Percentiles rank a stretch among this genome's conserved stretches.
Evolutionary conservation across 1,140 invertebrate species (phyloP).

Genomic region (Trinorchestia longiramus): DNA sequence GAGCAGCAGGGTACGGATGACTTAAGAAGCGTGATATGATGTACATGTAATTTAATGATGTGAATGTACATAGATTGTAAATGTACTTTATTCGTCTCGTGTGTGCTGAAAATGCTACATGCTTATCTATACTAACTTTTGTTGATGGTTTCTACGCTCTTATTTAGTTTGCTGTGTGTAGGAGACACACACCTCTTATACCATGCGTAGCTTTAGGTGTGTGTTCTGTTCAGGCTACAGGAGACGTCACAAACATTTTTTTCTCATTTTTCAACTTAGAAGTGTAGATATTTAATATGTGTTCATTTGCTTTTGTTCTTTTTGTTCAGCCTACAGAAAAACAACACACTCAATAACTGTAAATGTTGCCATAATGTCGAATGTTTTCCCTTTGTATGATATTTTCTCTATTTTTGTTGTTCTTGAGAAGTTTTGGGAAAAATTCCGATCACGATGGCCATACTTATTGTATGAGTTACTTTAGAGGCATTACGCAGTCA

Average conservation of each 20-base stretch:
- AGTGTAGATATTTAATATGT: background rate
- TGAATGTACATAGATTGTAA: conserved; percentile 18
- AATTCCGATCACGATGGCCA: background rate
- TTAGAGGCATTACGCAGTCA: background rate
- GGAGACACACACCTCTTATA: background rate
- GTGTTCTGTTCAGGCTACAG: background rate
- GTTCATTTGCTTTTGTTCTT: background rate
- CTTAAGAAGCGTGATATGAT: conserved; percentile 1
- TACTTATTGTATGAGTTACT: background rate
- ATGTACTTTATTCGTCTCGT: conserved; percentile 2
- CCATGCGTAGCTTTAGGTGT: background rate
- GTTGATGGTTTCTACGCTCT: background rate
- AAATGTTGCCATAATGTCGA: background rate
- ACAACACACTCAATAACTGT: background rate
- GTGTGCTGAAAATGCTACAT: background rate
- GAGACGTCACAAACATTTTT: background rate
- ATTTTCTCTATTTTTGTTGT: background rate
- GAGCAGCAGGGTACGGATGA: background rate
- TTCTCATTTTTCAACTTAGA: background rate
- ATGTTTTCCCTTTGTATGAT: background rate
- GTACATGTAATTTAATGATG: conserved; percentile 18
- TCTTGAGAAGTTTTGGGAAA: background rate
- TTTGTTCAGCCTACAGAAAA: background rate
- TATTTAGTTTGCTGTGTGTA: background rate
- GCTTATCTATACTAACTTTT: conserved; percentile 9